phyloP scores from a whole-genome alignment of 2,797 vertebrate genomes.

The Eleutherodactylus coqui region DNA sequence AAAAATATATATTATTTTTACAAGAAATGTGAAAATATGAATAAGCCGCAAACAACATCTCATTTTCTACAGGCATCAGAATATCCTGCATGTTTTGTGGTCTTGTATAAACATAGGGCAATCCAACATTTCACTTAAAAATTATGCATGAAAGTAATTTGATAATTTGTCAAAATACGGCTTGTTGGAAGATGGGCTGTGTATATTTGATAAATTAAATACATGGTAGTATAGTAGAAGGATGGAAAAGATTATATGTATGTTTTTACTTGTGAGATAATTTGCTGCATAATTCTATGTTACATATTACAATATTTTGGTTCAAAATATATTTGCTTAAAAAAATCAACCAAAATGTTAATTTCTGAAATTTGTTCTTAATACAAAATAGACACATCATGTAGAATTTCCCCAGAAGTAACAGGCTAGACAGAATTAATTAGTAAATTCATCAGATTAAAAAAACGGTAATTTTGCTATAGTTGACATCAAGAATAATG shows the following conservation, averaged over 20 bases:
- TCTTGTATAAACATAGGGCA: constrained; percentile 7
- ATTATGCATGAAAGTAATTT: constrained; percentile 14
- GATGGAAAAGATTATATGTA: background rate
- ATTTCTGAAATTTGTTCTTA: too few species aligned
- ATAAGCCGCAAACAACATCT: constrained; percentile 21
- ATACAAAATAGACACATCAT: too few species aligned
- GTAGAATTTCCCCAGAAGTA: too few species aligned
- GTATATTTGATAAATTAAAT: background rate
- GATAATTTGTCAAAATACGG: constrained; percentile 22
- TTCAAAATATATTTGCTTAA: too few species aligned
- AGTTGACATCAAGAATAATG: too few species aligned
- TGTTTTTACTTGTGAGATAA: too few species aligned
- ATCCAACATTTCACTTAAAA: background rate
- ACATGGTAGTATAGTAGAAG: background rate
- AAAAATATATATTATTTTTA: constrained; percentile 18
- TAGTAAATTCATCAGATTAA: too few species aligned
- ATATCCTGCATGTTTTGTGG: constrained; percentile 1
- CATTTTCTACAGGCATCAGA: constrained; percentile 21
- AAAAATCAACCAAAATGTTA: too few species aligned
- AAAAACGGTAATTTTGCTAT: too few species aligned
- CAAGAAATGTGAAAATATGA: constrained; percentile 3
- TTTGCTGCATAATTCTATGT: too few species aligned
- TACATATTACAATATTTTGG: too few species aligned
- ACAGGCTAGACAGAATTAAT: too few species aligned
- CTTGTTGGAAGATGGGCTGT: background rate